Evolutionary conservation across 1,140 invertebrate species (phyloP).

Genomic region (Zaprionus ghesquierei): DNA sequence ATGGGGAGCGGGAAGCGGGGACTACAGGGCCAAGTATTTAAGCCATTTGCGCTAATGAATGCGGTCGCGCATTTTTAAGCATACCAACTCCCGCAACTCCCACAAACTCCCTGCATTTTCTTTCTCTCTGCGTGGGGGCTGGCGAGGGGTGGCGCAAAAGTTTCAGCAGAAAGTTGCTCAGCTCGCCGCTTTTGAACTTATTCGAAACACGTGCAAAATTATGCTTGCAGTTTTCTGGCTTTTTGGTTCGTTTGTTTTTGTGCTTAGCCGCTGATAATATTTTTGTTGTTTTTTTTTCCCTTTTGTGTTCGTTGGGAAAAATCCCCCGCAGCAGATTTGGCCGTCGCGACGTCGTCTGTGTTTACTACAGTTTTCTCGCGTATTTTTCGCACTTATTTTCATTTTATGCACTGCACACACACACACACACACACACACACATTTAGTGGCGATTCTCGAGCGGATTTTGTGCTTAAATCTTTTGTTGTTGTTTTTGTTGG

Average conservation of each 20-base stretch:
- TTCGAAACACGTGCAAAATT: conserved; percentile 79
- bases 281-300: not conserved
- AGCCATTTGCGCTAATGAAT: conserved; percentile 81
- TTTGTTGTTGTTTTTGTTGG: conserved; percentile 13
- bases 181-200: conserved; percentile 52
- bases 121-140: not conserved
- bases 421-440: too few species aligned
- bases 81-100: conserved; percentile 14
- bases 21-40: conserved; percentile 65
- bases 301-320: not conserved
- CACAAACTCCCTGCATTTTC: too few species aligned
- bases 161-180: conserved; percentile 49
- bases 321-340: conserved; percentile 26
- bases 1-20: not conserved
- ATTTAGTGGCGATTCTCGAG: conserved; percentile 32
- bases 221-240: conserved; percentile 54
- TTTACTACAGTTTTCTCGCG: conserved; percentile 1
- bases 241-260: conserved; percentile 35
- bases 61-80: conserved; percentile 79
- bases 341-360: conserved; percentile 15
- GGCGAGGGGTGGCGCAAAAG: conserved; percentile 17
- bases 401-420: conserved; percentile 36
- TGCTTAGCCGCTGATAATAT: conserved; percentile 53
- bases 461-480: conserved; percentile 28
- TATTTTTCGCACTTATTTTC: conserved; percentile 24